Base-by-base conservation (phyloP, 2,113 vertebrate species). In the Lota lota region DNA sequence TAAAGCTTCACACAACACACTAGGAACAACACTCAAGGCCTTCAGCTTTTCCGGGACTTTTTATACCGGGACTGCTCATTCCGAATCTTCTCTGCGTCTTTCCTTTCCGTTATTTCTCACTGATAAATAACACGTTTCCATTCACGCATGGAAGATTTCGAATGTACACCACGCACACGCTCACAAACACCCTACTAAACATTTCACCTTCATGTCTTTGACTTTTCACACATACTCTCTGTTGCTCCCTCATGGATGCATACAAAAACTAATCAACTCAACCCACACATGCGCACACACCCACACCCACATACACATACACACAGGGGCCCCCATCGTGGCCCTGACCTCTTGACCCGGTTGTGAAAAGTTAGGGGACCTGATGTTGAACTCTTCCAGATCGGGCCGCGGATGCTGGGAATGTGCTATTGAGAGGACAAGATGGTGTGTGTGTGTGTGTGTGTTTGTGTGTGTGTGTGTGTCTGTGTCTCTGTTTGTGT, bases 281-380 rank as follows among this genome's bases (percentile, higher is more conserved):
- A 33, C 28, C 28, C 40, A 47, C 40, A 56, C n/a, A 56, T 6
- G 3, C 72, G 28, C 71, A 76, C 22, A 64, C 54, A 70, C 86
- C 77, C 77, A 78, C 74, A 75, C 83, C 71, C 79, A 59, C 78
- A 7, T 73, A 72, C 80, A 79, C 77, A 76, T 82, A 79, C 65
- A 60, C 80, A 78, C 71, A 20, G 28, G 1, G 28, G 28, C 28
- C 28, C 4, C 28, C 28, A 4, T 5, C 4, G 63, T 78, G 88
- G 90, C 74, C 77, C 67, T 66, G 67, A 78, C 91, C 28, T 91
- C 87, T 86, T 91, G 90, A 91, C 90, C 91, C 83, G 79, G 16
- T 86, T 57, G 88, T 92, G 89, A 92, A 92, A 91, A 92, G 89
- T 92, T 91, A 90, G 79, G 70, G 70, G 82, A 78, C 77, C 87